These are phyloP conservation scores for Helogale parvula DNA, from an alignment of 2,113 vertebrate species.

Conservation along the genomic window DNA sequence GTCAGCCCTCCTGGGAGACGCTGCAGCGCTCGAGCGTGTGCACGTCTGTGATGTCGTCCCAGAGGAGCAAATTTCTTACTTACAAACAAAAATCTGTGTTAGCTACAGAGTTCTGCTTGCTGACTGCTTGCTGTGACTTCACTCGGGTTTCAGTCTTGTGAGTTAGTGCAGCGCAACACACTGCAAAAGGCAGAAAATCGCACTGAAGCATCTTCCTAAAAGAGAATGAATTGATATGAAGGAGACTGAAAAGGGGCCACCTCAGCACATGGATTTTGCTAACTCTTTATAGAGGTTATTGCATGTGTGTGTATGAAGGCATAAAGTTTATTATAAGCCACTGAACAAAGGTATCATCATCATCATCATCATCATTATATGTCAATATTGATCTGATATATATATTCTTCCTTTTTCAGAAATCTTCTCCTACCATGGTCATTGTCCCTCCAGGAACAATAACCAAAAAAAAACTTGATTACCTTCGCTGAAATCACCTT, in stretches of 20 bases:
- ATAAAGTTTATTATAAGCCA: background rate
- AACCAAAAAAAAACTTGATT: background rate
- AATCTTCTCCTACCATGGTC: background rate
- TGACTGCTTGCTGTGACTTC: background rate
- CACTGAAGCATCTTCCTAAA: background rate
- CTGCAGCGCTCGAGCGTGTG: background rate
- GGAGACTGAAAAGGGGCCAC: background rate
- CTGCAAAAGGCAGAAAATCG: background rate
- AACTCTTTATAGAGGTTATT: background rate
- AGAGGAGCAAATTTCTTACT: background rate
- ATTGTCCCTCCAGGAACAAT: background rate
- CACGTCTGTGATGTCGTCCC: background rate
- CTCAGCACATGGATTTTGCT: background rate
- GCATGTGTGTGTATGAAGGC: background rate
- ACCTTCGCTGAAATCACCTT: background rate
- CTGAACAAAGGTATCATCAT: background rate
- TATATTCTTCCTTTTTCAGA: background rate
- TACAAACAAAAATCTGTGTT: background rate
- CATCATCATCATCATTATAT: background rate
- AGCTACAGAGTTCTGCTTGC: background rate
- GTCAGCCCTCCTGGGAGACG: background rate
- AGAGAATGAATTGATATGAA: background rate
- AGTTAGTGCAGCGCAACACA: background rate
- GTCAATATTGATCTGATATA: background rate
- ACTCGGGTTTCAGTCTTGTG: background rate